Evolutionary conservation across 2,797 vertebrate genomes (phyloP), one percentile per base, ranked within the genome.

Genomic region (Sebastes oblongus): DNA sequence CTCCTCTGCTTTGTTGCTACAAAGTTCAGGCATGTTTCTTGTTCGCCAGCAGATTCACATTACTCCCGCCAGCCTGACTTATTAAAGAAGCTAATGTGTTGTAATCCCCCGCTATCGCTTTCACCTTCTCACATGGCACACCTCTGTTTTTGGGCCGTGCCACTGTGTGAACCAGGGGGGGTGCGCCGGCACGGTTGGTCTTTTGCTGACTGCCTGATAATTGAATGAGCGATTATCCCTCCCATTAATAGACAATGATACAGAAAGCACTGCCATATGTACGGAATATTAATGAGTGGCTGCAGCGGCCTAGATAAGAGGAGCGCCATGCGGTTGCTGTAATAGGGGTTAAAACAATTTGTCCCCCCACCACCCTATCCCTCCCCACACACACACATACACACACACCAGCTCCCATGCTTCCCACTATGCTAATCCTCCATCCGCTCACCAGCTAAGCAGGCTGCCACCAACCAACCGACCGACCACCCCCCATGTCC

Each of bases 271-370:
- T 94, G 96, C 97, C 95, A 95, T 96, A 96, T 95, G 96, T 97
- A 96, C 93, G 91, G 98, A 98, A 99, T 99, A 99, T 98, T 99
- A 98, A 99, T 98, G 97, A 99, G 97, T 95, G 96, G 97, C 98
- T 99, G 98, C 96, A 94, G 93, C 92, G 90, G 95, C 96, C 80
- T 91, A 97, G 98, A 99, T 99, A 99, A 99, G 97, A 91, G 90
- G 90, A 88, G 89, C 84, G 29, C 87, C 86, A 71, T 83, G 91
- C 82, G 72, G 86, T 91, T 75, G 89, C 91, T 92, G 93, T 94
- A 95, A 94, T 94, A 93, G 94, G 94, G 95, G 95, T 96, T 96
- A 95, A 95, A 95, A 96, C 94, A 95, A 95, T 96, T 95, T 94
- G 93, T 90, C 92, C 91, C 91, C 91, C 72, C 90, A 42, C 73